Evolutionary conservation across 1,140 invertebrate species (phyloP).

Genomic region (Hermatobates lingyangjiaoensis): DNA sequence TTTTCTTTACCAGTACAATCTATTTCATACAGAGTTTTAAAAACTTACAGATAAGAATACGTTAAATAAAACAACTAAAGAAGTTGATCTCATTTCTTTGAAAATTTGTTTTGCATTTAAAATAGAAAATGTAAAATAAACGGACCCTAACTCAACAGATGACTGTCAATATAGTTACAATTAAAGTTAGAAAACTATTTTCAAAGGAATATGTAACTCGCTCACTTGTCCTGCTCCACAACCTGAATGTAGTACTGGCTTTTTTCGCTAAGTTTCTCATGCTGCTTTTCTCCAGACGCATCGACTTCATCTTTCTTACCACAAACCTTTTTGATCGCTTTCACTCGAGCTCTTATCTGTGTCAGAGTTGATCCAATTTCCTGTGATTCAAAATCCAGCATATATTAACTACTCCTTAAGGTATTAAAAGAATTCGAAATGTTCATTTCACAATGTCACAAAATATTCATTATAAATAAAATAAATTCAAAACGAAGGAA

Average conservation of each 20-base stretch:
- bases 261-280: background rate
- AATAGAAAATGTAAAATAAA: background rate
- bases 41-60: background rate
- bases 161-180: background rate
- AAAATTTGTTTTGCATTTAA: background rate
- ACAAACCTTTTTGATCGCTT: conserved; percentile 4
- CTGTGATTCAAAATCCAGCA: no score
- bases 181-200: background rate
- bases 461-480: no score
- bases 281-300: background rate
- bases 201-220: background rate
- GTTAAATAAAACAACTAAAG: background rate
- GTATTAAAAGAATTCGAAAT: no score
- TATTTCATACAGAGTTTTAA: no score
- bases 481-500: no score
- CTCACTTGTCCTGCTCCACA: background rate
- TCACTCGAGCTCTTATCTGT: conserved; percentile 13
- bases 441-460: no score
- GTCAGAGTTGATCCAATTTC: conserved; percentile 12
- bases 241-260: background rate
- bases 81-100: background rate
- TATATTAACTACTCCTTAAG: no score
- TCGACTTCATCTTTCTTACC: conserved; percentile 12
- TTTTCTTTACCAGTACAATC: no score
- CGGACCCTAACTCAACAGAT: background rate